Evolutionary conservation across 2,797 vertebrate species (phyloP).

Genomic region (Helicolenus hilgendorfi): DNA sequence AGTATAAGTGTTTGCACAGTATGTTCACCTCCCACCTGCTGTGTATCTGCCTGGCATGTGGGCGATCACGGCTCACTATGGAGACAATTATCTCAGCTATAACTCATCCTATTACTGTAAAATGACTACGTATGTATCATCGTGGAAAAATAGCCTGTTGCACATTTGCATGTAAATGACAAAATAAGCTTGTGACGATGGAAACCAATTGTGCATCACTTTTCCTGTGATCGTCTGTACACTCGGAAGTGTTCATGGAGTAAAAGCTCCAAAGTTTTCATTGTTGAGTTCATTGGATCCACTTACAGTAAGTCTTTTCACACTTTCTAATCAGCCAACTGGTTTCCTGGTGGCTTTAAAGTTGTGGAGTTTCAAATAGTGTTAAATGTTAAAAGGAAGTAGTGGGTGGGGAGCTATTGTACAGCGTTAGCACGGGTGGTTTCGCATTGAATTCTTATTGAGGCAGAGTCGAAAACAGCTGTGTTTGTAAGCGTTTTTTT

Average conservation of each 20-base stretch:
- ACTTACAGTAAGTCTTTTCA: slow-evolving; percentile 5
- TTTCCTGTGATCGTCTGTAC: not conserved
- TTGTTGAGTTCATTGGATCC: not conserved
- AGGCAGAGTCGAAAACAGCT: not conserved
- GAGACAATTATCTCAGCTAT: slow-evolving; percentile 79
- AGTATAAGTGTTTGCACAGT: slow-evolving; percentile 67
- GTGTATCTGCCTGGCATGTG: slow-evolving; percentile 71
- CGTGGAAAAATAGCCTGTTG: slow-evolving; percentile 30
- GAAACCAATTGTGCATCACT: not conserved
- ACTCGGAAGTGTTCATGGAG: not conserved
- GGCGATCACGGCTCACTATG: slow-evolving; percentile 75
- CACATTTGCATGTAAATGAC: slow-evolving; percentile 2
- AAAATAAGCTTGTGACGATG: not conserved
- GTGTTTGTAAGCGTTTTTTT: not conserved
- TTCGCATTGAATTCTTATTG: slow-evolving; percentile 8
- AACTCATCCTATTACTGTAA: slow-evolving; percentile 64
- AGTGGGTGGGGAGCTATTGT: slow-evolving; percentile 2
- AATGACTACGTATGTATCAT: slow-evolving; percentile 18
- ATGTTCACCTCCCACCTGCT: slow-evolving; percentile 83
- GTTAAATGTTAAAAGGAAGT: slow-evolving; percentile 35
- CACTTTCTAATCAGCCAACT: slow-evolving; percentile 14
- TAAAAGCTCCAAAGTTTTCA: not conserved
- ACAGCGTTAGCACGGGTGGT: not conserved
- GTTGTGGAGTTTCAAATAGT: not conserved
- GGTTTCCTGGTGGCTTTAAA: slow-evolving; percentile 1